phyloP scores from a whole-genome alignment of 2,888 invertebrate genomes.

The Cremastobaeus sp. region DNA sequence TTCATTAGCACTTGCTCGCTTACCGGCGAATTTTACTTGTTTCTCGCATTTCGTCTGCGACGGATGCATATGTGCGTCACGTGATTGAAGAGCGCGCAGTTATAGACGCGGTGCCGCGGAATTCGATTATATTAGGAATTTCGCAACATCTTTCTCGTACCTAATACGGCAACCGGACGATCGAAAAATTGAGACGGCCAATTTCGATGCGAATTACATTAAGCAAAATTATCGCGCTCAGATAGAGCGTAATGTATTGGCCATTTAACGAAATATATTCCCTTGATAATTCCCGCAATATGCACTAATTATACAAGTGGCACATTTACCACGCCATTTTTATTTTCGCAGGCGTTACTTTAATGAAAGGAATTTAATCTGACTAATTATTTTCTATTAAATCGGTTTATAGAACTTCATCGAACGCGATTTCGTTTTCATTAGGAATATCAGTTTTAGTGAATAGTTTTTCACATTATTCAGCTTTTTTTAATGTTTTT shows the following conservation, averaged over 20 bases:
- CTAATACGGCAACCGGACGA: conserved; percentile 5
- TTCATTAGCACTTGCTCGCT: conserved; percentile 53
- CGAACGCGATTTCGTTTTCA: too few relatives aligned
- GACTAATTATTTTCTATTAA: too few relatives aligned
- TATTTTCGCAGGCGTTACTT: background rate
- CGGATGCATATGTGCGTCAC: conserved; percentile 34
- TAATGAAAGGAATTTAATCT: too few relatives aligned
- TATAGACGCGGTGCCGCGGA: conserved; percentile 24
- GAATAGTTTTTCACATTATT: too few relatives aligned
- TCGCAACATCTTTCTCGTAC: background rate
- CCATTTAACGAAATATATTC: background rate
- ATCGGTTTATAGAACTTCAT: too few relatives aligned
- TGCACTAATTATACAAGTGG: conserved; percentile 6
- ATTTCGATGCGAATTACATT: background rate
- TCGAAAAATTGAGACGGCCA: too few relatives aligned
- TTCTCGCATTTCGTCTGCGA: conserved; percentile 35
- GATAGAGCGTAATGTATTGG: background rate
- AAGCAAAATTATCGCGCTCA: background rate
- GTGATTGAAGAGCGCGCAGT: conserved; percentile 14
- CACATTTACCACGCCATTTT: too few relatives aligned
- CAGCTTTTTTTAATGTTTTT: too few relatives aligned
- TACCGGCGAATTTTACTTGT: conserved; percentile 34
- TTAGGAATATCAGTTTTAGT: too few relatives aligned
- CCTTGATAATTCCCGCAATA: conserved; percentile 6
- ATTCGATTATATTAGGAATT: background rate